phyloP scores from a whole-genome alignment of 2,888 invertebrate genomes.

The Acanthosepion pharaonis region DNA sequence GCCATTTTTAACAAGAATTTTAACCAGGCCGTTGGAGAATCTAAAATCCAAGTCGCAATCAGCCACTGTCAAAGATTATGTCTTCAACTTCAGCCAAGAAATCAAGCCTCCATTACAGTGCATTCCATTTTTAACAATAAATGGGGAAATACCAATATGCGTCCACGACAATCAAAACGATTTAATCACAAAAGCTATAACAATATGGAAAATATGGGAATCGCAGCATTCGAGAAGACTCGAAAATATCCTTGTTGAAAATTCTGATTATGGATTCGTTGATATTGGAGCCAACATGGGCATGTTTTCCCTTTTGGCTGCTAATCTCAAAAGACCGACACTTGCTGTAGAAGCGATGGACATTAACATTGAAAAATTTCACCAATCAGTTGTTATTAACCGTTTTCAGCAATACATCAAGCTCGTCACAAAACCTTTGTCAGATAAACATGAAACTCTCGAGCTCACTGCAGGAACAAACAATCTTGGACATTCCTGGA shows the following conservation, averaged over 20 bases:
- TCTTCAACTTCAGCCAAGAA: background rate
- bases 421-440: background rate
- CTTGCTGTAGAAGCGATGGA: background rate
- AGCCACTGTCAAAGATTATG: background rate
- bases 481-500: background rate
- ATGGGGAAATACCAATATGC: background rate
- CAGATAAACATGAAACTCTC: background rate
- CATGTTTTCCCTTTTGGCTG: background rate
- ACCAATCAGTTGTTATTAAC: background rate
- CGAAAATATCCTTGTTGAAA: background rate
- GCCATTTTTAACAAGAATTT: background rate
- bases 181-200: background rate
- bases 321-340: background rate
- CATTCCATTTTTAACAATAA: background rate
- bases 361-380: background rate
- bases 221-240: fast-evolving
- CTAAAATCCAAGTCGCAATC: too few relatives aligned
- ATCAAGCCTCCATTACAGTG: background rate
- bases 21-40: background rate
- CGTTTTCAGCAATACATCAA: background rate
- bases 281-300: background rate
- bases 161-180: background rate
- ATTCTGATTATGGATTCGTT: background rate
- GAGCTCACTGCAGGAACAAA: background rate
- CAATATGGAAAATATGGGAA: background rate